A percentile compares a stretch with the other conserved stretches of the same genome.
These are phyloP conservation scores for Dicranocentrus wangi DNA, from an alignment of 2,888 invertebrate genomes.

Conservation along the genomic window DNA sequence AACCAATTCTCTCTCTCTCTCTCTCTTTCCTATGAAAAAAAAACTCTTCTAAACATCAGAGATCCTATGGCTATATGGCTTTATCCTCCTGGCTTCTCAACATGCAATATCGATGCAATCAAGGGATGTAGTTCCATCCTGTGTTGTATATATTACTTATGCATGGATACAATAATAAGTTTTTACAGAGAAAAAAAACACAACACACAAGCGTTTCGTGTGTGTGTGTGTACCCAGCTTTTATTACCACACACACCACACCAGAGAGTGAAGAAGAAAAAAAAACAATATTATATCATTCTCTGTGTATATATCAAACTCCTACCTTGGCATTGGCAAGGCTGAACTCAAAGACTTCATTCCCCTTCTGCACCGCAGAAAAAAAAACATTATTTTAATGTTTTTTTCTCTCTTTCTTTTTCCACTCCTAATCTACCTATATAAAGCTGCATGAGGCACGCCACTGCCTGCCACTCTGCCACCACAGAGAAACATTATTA, in stretches of 20 bases:
- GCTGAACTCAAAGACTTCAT: slow-evolving; percentile 59
- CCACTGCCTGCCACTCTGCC: too few species aligned
- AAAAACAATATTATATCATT: slow-evolving; percentile 23
- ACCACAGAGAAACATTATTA: slow-evolving; percentile 19
- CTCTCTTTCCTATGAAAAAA: slow-evolving; percentile 18
- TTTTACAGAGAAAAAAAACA: slow-evolving; percentile 24
- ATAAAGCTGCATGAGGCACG: background rate
- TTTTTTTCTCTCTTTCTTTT: slow-evolving; percentile 14
- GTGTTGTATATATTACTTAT: slow-evolving; percentile 26
- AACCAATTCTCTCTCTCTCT: too few species aligned
- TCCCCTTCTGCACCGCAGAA: slow-evolving; percentile 32
- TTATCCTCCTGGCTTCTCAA: slow-evolving; percentile 15
- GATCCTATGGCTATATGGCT: slow-evolving; percentile 46
- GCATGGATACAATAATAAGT: slow-evolving; percentile 46
- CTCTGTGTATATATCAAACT: slow-evolving; percentile 26
- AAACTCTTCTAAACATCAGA: slow-evolving; percentile 21
- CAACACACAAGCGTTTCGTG: too few species aligned
- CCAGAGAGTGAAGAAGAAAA: slow-evolving; percentile 3
- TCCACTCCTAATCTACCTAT: background rate
- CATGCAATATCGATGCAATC: slow-evolving; percentile 52
- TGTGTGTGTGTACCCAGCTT: background rate
- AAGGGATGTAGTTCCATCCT: slow-evolving; percentile 58
- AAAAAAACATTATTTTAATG: slow-evolving; percentile 6
- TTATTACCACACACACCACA: slow-evolving; percentile 16
- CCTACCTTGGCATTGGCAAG: slow-evolving; percentile 68